Evolutionary conservation across 2,888 invertebrate species (phyloP), one percentile per base, ranked within the genome.

Genomic region (Plebejus anna): DNA sequence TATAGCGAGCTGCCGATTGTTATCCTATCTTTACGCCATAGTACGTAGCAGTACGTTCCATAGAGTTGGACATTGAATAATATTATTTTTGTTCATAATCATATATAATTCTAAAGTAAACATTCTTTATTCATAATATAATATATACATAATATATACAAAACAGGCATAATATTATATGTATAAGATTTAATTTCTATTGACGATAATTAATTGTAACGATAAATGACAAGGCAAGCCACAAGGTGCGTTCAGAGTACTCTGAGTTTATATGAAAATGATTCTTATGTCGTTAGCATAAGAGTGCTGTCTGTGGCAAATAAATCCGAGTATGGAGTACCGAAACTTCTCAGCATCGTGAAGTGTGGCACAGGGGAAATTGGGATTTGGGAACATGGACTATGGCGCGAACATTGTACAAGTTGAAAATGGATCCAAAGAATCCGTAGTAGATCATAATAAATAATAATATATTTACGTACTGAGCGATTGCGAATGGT

Each of bases 321-420:
- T 55, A 16, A 55, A 55, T 9, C 55, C 16, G 16, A 55, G 1
- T 4, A 0, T 4, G 55, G 13, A 16, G 4, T 4, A 55, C 16
- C 6, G 57, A 59, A 13, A 59, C 59, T 59, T 22, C 13, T 36
- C 66, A 66, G 36, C 66, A 66, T 32, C 32, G 66, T 66, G 66
- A 66, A 66, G 66, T 66, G 66, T 13, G 66, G 13, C 66, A 66
- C 66, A 16, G 16, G 66, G 32, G 32, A 16, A 66, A 66, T 66
- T 66, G 32, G 66, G 11, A 66, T 32, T 66, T 66, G 32, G 66
- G 11, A 66, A 66, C 66, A 36, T 2, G 32, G 32, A 32, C 32
- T 32, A 32, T 32, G 32, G 4, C 13, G 32, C 32, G 66, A 66
- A 36, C 66, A 36, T 66, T 66, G 66, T 36, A 32, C 66, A 4